Base-by-base conservation (phyloP, 2,888 invertebrate species). In the Rhyacophila evoluta region DNA sequence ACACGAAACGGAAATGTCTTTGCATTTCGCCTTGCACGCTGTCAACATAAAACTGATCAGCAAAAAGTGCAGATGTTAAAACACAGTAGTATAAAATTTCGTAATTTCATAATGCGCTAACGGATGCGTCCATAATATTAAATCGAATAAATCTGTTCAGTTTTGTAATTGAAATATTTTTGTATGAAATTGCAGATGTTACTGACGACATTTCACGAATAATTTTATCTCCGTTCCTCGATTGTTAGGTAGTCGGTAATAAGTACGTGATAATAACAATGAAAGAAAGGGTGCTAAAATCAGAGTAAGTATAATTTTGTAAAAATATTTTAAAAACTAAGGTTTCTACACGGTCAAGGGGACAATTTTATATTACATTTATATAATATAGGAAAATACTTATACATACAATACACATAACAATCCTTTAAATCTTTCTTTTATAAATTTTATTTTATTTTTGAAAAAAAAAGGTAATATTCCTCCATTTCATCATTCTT, bases 341-440 rank as follows among this genome's bases (percentile, higher is more conserved):
- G 10, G 15, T 25, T 19, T 25, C 55, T 55, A 55, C 55, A 55
- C n/a, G n/a, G 55, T 55, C 19, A 55, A 19, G 55, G 55, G 55
- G 55, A 55, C 55, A 55, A 19, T 55, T 55, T 55, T 55, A 55
- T 55, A 25, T 55, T 55, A 55, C 55, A 55, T 19, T 19, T 55
- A 55, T 12, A 12, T 39, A n/a, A 11, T 38, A 55, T 55, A 55
- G 55, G 55, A 55, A 55, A 55, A 25, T 55, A 25, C 55, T 55
- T 55, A 55, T 19, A 8, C 19, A 19, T 55, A 19, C 1, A 55
- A 55, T 55, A 55, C 55, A 55, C 10, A 41, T 41, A 55, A 55
- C 12, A 55, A 55, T 55, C 25, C 6, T 25, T 55, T 55, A 39
- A 15, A 15, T 12, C 3, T 4, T 41, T 41, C 41, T 55, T 55